A percentile compares a stretch with the other conserved stretches of the same genome.
phyloP scores from a whole-genome alignment of 1,140 invertebrate species.

The Hesperophylax magnus region DNA sequence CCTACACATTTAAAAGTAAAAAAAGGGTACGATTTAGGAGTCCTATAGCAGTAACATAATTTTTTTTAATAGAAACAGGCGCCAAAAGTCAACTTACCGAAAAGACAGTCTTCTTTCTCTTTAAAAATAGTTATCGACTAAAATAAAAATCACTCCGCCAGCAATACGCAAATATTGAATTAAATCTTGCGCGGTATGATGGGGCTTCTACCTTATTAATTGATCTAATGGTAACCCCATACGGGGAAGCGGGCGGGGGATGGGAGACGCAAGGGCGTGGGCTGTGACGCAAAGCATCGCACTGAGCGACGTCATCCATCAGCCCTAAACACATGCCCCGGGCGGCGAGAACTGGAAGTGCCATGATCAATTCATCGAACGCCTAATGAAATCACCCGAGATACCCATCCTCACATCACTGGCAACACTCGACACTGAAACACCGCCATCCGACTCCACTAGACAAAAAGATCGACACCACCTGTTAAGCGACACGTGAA shows the following conservation, averaged over 20 bases:
- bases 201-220: conserved; percentile 20
- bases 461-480: not conserved
- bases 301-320: not conserved
- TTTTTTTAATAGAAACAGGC: too few relatives aligned
- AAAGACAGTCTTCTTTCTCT: too few relatives aligned
- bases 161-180: not conserved
- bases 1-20: too few relatives aligned
- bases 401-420: not conserved
- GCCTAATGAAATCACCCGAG: conserved; percentile 28
- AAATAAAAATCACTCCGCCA: too few relatives aligned
- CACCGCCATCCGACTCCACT: not conserved
- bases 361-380: conserved; percentile 33
- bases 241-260: not conserved
- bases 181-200: not conserved
- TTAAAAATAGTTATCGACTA: too few relatives aligned
- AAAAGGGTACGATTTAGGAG: too few relatives aligned
- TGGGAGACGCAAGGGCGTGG: not conserved
- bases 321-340: conserved; percentile 23
- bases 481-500: not conserved
- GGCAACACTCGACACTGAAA: too few relatives aligned
- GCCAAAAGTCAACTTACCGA: too few relatives aligned
- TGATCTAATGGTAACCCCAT: not conserved
- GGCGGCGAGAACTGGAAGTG: conserved; percentile 1
- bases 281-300: not conserved
- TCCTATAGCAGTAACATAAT: too few relatives aligned